Percentiles rank a stretch among this genome's conserved stretches.
Evolutionary conservation across 2,797 vertebrate genomes (phyloP).

Genomic region (Carapus acus): DNA sequence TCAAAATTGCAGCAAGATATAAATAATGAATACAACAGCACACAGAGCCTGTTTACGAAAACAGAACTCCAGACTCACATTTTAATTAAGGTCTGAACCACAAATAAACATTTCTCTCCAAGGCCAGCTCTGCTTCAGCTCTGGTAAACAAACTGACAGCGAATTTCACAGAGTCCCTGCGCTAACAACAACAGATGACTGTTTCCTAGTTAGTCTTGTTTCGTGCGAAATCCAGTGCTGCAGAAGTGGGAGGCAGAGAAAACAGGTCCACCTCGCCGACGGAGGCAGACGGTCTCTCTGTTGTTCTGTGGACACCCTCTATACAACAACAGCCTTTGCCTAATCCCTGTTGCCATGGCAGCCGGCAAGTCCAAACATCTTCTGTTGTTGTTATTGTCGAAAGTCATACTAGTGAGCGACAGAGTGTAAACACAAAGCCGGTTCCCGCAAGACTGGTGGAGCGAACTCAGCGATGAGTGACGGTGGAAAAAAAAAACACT

Average conservation of each 20-base stretch:
- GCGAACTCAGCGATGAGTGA: conserved; percentile 66
- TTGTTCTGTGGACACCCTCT: conserved; percentile 82
- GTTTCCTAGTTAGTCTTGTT: conserved; percentile 71
- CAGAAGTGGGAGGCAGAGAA: conserved; percentile 60
- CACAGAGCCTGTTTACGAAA: conserved; percentile 73
- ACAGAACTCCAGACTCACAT: conserved; percentile 74
- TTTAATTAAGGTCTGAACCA: conserved; percentile 81
- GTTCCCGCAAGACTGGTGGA: conserved; percentile 72
- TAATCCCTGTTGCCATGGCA: conserved; percentile 90
- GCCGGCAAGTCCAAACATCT: conserved; percentile 95
- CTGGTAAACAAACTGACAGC: conserved; percentile 83
- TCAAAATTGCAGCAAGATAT: conserved; percentile 75
- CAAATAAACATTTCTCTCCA: conserved; percentile 84
- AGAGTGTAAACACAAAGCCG: conserved; percentile 72
- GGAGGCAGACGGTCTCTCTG: conserved; percentile 66
- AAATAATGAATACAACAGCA: conserved; percentile 75
- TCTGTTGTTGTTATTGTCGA: conserved; percentile 98
- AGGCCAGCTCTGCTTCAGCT: conserved; percentile 78
- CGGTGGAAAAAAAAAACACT: conserved; percentile 50
- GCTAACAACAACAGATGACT: conserved; percentile 84
- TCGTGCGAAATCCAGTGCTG: conserved; percentile 71
- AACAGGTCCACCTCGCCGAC: conserved; percentile 63
- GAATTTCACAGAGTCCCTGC: conserved; percentile 79
- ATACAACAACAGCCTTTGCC: conserved; percentile 82
- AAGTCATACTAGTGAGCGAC: conserved; percentile 78